Evolutionary conservation across 2,888 invertebrate species (phyloP).

Genomic region (Zonitis immaculata): DNA sequence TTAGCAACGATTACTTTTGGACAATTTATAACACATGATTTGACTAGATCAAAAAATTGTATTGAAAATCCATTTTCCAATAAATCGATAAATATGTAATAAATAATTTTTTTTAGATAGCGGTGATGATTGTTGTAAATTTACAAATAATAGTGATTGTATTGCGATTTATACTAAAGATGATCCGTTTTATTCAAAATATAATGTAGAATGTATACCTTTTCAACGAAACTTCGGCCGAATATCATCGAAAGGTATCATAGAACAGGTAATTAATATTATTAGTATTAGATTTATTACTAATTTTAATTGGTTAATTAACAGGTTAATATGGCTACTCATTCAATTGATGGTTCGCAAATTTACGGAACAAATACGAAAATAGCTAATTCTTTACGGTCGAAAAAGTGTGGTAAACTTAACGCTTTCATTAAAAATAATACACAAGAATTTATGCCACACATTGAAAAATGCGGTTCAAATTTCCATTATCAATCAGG

Average conservation of each 20-base stretch:
- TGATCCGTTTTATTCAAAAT: constrained; percentile 38
- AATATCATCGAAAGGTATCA: not conserved
- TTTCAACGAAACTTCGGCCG: constrained; percentile 34
- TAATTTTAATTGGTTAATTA: not conserved
- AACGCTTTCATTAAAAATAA: not conserved
- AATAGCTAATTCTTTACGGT: constrained; percentile 9
- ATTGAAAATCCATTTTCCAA: not conserved
- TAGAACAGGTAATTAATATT: not conserved
- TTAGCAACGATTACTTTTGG: constrained; percentile 41
- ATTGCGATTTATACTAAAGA: constrained; percentile 40
- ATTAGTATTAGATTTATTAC: not conserved
- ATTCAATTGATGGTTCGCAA: constrained; percentile 17
- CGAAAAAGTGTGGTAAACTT: constrained; percentile 9
- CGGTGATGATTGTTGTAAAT: constrained; percentile 12
- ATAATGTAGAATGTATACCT: constrained; percentile 41
- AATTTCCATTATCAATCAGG: constrained; percentile 12
- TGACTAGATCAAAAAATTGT: constrained; percentile 19
- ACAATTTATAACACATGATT: constrained; percentile 43
- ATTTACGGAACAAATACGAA: constrained; percentile 14
- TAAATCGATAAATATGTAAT: not conserved
- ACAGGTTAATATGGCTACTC: constrained; percentile 17
- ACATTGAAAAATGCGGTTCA: not conserved
- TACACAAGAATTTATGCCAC: constrained; percentile 9
- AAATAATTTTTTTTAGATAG: not conserved
- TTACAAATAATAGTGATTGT: constrained; percentile 8